Base-by-base conservation (phyloP, 2,113 vertebrate genomes). In the Phoenicopterus ruber region DNA sequence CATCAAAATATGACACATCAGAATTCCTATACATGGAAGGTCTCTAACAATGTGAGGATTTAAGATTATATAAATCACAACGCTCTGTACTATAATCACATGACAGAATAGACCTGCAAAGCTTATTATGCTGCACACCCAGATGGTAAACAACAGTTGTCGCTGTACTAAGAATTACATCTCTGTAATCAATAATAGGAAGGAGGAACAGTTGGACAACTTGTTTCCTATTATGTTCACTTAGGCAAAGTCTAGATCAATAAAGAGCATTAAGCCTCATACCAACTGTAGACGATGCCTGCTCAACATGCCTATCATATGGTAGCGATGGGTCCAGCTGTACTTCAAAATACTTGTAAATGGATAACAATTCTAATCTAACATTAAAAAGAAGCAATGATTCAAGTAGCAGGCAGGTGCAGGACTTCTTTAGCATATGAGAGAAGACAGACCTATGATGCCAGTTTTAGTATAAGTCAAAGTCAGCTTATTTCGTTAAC, bases 211-310 rank as follows among this genome's bases (percentile, higher is more conserved):
- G 97, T 97, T 97, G 97, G 96, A 97, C 96, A 97, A 97, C 97
- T 97, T 97, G 97, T 97, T 97, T 96, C 96, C 95, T 98, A 97
- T 98, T 98, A 98, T 97, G 97, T 97, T 97, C 97, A 98, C 96
- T 98, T 98, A 98, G 96, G 95, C 96, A 97, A 97, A 74, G 78
- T 97, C 96, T 95, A 96, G 97, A 98, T 98, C 97, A 98, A 98
- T 98, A 97, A 97, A 97, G 94, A 96, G 88, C 96, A 96, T 97
- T 98, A 98, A 97, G 96, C 93, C 90, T 98, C 96, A 97, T 94
- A 95, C 94, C 95, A 97, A 96, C 86, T 97, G 95, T 32, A 92
- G 95, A 88, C 32, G 71, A 91, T 96, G 93, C 88, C 95, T 96
- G 96, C 90, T 95, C 93, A 95, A 96, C 92, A 88, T 80, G 90